These are phyloP conservation scores for Sitobion miscanthi DNA, from an alignment of 1,140 invertebrate species.

Conservation along the genomic window DNA sequence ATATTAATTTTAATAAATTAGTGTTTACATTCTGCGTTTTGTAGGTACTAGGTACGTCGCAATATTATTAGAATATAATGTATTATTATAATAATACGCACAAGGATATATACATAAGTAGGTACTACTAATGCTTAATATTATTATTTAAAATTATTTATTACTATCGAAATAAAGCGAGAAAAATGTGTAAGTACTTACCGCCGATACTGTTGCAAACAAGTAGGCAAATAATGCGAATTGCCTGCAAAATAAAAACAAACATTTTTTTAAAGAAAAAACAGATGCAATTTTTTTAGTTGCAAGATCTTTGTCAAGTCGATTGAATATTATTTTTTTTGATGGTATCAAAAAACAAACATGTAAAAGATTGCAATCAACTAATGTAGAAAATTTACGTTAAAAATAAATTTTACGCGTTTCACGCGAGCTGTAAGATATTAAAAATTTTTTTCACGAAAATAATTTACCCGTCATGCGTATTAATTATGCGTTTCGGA, in stretches of 20 bases:
- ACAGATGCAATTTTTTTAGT: not conserved
- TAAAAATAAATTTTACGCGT: not conserved
- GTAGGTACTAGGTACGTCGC: not conserved
- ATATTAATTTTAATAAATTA: not conserved
- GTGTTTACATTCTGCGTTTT: not conserved
- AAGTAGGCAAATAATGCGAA: slow-evolving; percentile 24
- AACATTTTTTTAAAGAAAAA: not conserved
- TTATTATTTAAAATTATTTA: too few species aligned
- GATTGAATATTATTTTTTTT: not conserved
- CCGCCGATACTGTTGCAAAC: not conserved
- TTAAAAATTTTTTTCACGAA: not conserved
- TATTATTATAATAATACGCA: not conserved
- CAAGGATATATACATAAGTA: not conserved
- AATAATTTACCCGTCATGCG: not conserved
- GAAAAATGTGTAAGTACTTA: slow-evolving; percentile 24
- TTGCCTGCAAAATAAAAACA: slow-evolving; percentile 37
- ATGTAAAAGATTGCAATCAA: not conserved
- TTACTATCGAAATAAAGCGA: not conserved
- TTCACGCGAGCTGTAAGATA: too few species aligned
- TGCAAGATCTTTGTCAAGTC: not conserved
- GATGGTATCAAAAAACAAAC: not conserved
- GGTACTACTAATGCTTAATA: not conserved
- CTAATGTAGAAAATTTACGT: not conserved
- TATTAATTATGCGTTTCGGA: not conserved
- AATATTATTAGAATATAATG: not conserved